phyloP scores from a whole-genome alignment of 2,888 invertebrate species.

The Cactoblastis cactorum region DNA sequence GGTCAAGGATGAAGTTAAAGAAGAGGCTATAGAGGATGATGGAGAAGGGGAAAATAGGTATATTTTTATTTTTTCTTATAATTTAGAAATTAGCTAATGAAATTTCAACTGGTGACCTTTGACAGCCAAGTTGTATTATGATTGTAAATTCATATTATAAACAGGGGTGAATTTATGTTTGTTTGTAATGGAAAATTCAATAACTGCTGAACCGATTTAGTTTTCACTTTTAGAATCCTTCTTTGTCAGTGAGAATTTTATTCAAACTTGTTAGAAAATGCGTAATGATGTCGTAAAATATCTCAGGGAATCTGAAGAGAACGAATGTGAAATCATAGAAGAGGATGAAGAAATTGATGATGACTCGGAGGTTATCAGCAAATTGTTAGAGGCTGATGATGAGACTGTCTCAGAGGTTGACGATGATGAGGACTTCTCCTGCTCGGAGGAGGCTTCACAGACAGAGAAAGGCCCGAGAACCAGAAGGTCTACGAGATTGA shows the following conservation, averaged over 20 bases:
- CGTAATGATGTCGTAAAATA: neutral
- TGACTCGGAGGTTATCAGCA: constrained; percentile 63
- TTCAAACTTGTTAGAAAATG: constrained; percentile 18
- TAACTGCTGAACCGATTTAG: no score
- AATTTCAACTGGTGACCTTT: no score
- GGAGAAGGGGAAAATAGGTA: constrained; percentile 27
- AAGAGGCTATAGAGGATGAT: constrained; percentile 50
- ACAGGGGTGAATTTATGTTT: no score
- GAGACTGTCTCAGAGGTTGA: constrained; percentile 29
- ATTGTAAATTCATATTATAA: no score
- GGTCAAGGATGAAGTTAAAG: constrained; percentile 42
- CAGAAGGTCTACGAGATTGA: constrained; percentile 45
- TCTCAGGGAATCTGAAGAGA: constrained; percentile 26
- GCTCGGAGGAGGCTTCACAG: constrained; percentile 35
- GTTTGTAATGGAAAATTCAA: no score
- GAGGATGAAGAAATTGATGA: constrained; percentile 56
- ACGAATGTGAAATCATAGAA: constrained; percentile 27
- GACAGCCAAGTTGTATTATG: no score
- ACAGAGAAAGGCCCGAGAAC: constrained; percentile 30
- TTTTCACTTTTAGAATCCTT: no score
- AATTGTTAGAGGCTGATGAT: constrained; percentile 59
- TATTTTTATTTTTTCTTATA: no score
- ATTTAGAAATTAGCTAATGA: no score
- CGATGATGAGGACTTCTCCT: constrained; percentile 57
- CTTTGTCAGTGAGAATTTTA: no score